These are phyloP conservation scores for Trochalopteron elliotii DNA, from an alignment of 2,113 vertebrate genomes.

Conservation along the genomic window DNA sequence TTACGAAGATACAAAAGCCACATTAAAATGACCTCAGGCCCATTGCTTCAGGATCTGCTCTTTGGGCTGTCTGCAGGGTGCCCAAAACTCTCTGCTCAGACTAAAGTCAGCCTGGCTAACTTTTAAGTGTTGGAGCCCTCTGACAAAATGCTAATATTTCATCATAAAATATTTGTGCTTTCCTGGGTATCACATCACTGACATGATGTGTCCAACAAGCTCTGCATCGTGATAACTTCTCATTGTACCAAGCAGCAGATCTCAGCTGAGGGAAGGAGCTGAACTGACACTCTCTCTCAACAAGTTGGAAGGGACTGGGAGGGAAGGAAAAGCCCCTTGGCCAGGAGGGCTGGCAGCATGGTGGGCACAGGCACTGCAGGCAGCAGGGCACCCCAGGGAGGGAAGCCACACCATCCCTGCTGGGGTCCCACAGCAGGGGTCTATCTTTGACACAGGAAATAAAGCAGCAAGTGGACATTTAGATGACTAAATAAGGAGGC, in stretches of 20 bases:
- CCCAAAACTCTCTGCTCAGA: not conserved
- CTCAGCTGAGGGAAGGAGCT: not conserved
- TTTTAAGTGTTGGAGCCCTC: not conserved
- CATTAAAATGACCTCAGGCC: not conserved
- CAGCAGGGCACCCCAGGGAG: not conserved
- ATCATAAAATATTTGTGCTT: not conserved
- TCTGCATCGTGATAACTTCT: rapidly evolving
- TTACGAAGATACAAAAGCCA: too few species aligned
- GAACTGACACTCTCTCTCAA: not conserved
- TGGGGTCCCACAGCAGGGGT: not conserved
- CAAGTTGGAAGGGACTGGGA: not conserved
- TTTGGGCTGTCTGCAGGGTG: not conserved
- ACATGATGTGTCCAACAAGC: rapidly evolving
- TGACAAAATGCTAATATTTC: not conserved
- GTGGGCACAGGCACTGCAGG: not conserved
- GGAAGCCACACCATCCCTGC: not conserved
- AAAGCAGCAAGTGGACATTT: not conserved
- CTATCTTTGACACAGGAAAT: not conserved
- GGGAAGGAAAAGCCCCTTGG: not conserved
- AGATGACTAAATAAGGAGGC: not conserved
- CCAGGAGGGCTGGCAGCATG: not conserved
- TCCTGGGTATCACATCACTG: not conserved
- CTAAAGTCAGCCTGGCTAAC: not conserved
- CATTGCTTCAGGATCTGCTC: not conserved
- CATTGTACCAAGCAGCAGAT: rapidly evolving